These are phyloP conservation scores for Daktulosphaira vitifoliae DNA, from an alignment of 1,140 invertebrate species.

Conservation along the genomic window DNA sequence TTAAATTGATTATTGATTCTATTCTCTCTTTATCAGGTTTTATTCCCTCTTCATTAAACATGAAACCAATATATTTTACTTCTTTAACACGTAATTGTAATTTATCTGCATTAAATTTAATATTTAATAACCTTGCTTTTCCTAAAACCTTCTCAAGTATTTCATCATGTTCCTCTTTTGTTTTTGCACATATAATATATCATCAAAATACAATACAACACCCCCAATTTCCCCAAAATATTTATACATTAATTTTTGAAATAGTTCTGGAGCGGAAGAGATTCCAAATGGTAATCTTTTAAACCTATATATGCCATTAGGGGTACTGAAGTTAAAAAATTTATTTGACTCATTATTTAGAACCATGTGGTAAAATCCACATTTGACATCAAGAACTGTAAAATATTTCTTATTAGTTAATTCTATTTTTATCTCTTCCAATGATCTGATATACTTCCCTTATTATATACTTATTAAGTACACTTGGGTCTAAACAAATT, in stretches of 20 bases:
- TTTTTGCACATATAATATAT: not conserved
- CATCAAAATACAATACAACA: slow-evolving; percentile 39
- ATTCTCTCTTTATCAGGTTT: slow-evolving; percentile 42
- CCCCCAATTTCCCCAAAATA: slow-evolving; percentile 39
- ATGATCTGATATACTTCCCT: slow-evolving; percentile 11
- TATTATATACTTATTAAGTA: slow-evolving; percentile 28
- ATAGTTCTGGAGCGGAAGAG: slow-evolving; percentile 39
- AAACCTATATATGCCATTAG: slow-evolving; percentile 41
- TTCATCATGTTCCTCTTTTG: slow-evolving; percentile 27
- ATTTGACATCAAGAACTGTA: slow-evolving; percentile 35
- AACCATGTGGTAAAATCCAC: slow-evolving; percentile 36
- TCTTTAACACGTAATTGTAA: slow-evolving; percentile 37
- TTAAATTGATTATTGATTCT: slow-evolving; percentile 41
- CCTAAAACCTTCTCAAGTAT: slow-evolving; percentile 27
- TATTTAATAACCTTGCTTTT: too few relatives aligned
- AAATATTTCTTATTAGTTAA: slow-evolving; percentile 31
- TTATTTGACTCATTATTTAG: slow-evolving; percentile 25
- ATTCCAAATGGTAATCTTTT: slow-evolving; percentile 42
- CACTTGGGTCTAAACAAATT: slow-evolving; percentile 42
- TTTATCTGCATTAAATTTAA: slow-evolving; percentile 43
- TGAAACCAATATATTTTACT: slow-evolving; percentile 42
- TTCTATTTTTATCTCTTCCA: slow-evolving; percentile 34
- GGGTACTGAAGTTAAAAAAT: slow-evolving; percentile 28
- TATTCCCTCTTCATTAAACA: slow-evolving; percentile 40
- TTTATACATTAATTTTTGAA: slow-evolving; percentile 40